Base-by-base conservation (phyloP, 2,113 vertebrate species). In the Cololabis saira region DNA sequence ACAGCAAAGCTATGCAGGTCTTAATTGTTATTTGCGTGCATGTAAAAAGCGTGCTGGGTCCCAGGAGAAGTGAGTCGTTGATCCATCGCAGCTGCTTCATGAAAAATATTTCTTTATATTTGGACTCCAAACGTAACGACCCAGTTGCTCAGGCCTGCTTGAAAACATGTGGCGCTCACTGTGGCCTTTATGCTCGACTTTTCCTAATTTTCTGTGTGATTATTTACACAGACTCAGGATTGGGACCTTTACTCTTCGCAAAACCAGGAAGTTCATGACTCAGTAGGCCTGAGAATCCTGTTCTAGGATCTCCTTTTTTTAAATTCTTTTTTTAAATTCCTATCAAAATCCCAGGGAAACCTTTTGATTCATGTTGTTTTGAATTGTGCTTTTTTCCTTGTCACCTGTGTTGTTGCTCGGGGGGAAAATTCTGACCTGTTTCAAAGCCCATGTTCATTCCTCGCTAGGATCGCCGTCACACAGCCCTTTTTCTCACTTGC, bases 11-110 rank as follows among this genome's bases (percentile, higher is more conserved):
- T 12, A 70, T 79, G 78, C 89, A 86, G 78, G 78, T 66, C 71
- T 82, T 88, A 85, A 87, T 84, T 89, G 80, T 78, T 64, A 47
- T 89, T 87, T 83, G 74, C 58, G 80, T 55, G 64, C 74, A 74
- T 27, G 50, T 79, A 82, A 79, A 72, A 56, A 37, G 56, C 71
- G 68, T 2, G 71, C 71, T 71, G 71, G 68, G 81, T 59, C 41
- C 4, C 5, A 56, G 80, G 85, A 69, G 61, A 84, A 72, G 71
- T 71, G 74, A 88, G 71, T 90, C 92, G 90, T 88, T 90, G 89
- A 81, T 88, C 84, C 78, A 81, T 88, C 61, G 73, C 82, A 90
- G 87, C 87, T 89, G 85, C n/a, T 44, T 78, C 67, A 30, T 22
- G 40, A 81, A 67, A 71, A 67, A 68, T 65, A 43, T 57, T 41